Evolutionary conservation across 2,888 invertebrate genomes (phyloP), one percentile per base, ranked within the genome.

Genomic region (Agrilus mali): DNA sequence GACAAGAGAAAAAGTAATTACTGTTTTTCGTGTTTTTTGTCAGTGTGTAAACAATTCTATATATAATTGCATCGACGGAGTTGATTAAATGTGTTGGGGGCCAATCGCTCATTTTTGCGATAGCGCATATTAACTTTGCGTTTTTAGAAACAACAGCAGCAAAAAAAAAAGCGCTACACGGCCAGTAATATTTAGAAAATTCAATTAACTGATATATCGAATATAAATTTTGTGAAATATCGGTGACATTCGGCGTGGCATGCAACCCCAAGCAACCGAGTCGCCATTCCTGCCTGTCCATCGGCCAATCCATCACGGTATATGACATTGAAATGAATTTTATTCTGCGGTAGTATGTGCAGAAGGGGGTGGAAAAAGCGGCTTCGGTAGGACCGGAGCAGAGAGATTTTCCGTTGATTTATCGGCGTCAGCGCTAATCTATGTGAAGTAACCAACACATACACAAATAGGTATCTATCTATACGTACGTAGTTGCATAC

Each of bases 371-470:
- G 46, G 47, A 45, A 46, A 48, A 31, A 22, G 36, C 43, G 15
- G 33, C 40, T 13, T 33, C 33, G 17, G 40, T 44, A 46, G 48
- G 49, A 48, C 52, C 52, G 52, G 55, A 58, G 59, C 59, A 60
- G 63, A 59, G 55, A 61, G 65, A 65, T 66, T 65, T 65, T 64
- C 63, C 60, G 62, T 66, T 67, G 66, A 67, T 67, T 66, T 67
- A 67, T 67, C 58, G 62, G 58, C 65, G 65, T 66, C 66, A 64
- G 62, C 58, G 64, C 65, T 65, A 67, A 67, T 67, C 66, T 67
- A 65, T 62, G 63, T 65, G 65, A 65, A 65, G 62, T 63, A 64
- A 10, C 27, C 27, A 27, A 27, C 27, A 27, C 27, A 27, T 3
- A 27, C 27, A 27, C 27, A 27, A 27, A 27, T 27, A 27, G 10